These are phyloP conservation scores for Hormaphis cornu DNA, from an alignment of 1,140 invertebrate species.

Conservation along the genomic window DNA sequence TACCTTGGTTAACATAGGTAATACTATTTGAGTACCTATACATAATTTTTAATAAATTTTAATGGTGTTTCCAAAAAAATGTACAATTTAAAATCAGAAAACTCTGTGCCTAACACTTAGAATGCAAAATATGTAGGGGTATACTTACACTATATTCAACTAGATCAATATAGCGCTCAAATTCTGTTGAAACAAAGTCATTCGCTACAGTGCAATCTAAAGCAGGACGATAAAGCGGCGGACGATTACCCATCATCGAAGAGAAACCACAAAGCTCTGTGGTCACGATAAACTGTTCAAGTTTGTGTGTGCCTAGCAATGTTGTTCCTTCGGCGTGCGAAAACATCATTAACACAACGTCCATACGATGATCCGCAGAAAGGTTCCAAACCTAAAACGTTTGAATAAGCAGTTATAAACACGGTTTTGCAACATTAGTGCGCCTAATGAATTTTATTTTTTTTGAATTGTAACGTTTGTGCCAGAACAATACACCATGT, in stretches of 20 bases:
- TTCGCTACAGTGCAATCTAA: slow-evolving; percentile 21
- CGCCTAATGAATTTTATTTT: neutral
- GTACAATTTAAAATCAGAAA: no score
- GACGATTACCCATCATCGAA: slow-evolving; percentile 18
- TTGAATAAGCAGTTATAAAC: neutral
- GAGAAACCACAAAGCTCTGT: slow-evolving; percentile 22
- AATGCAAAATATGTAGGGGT: no score
- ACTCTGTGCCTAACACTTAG: no score
- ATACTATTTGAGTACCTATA: no score
- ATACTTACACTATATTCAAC: slow-evolving; percentile 16
- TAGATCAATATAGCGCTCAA: slow-evolving; percentile 25
- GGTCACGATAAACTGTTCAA: slow-evolving; percentile 25
- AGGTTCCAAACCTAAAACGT: slow-evolving; percentile 12
- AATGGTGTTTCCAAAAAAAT: no score
- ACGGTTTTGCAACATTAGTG: neutral
- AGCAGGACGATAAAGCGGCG: slow-evolving; percentile 14
- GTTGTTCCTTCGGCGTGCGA: slow-evolving; percentile 21
- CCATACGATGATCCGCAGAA: slow-evolving; percentile 25
- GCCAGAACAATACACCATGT: no score
- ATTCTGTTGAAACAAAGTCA: slow-evolving; percentile 26
- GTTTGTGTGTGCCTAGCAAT: slow-evolving; percentile 25
- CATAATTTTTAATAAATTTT: no score
- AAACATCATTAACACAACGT: slow-evolving; percentile 27
- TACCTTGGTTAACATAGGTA: no score
- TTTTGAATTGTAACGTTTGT: neutral